Conservation (phyloP, 2,113 vertebrate species). For the Corythornis madagascariensis region DNA sequence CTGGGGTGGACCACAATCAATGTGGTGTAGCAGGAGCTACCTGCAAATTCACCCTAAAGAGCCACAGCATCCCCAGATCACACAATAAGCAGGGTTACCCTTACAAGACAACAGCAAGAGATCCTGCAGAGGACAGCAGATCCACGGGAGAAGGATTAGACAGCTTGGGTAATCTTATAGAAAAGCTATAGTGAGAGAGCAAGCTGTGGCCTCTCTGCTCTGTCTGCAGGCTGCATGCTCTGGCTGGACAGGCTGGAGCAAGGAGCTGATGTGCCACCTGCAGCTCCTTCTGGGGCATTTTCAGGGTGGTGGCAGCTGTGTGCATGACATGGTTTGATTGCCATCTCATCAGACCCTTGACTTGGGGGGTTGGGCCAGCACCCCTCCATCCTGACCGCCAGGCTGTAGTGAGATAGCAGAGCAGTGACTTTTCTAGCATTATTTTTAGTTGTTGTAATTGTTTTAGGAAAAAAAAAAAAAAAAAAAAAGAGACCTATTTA, state of each 20-base stretch:
- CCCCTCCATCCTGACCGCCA: not conserved
- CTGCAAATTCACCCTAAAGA: not conserved
- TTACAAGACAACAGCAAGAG: not conserved
- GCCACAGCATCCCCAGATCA: not conserved
- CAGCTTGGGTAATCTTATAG: not conserved
- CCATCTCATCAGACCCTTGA: fast-evolving
- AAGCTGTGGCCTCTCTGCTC: not conserved
- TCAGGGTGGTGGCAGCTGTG: not conserved
- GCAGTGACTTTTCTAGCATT: not conserved
- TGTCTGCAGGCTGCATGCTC: not conserved
- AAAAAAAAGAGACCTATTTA: not conserved
- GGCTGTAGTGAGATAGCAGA: not conserved
- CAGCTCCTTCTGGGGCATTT: not conserved
- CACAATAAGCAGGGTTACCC: not conserved
- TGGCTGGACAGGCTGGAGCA: not conserved
- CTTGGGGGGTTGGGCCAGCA: not conserved
- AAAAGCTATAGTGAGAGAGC: not conserved
- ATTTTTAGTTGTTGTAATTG: not conserved
- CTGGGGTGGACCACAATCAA: not conserved
- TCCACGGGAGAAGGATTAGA: not conserved
- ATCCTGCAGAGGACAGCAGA: not conserved
- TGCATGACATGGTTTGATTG: not conserved
- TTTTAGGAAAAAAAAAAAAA: not conserved
- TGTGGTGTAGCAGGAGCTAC: not conserved
- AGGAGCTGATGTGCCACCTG: not conserved